These are phyloP conservation scores for Zosterops lateralis DNA, from an alignment of 2,113 vertebrate species.

Conservation along the genomic window DNA sequence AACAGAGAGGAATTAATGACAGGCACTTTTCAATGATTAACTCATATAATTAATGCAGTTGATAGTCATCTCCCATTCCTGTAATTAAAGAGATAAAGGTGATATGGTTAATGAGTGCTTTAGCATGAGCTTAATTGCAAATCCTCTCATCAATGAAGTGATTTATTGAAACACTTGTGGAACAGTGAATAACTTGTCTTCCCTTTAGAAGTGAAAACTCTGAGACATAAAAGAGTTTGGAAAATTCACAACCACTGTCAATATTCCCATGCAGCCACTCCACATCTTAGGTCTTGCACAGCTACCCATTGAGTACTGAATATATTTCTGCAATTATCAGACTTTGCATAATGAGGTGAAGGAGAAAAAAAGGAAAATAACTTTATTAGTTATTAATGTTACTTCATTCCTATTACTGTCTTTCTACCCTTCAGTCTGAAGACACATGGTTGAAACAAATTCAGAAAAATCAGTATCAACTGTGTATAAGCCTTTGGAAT, in stretches of 20 bases:
- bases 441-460: neutral
- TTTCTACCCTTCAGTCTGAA: neutral
- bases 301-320: neutral
- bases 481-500: neutral
- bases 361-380: neutral
- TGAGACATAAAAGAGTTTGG: neutral
- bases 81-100: constrained; percentile 39
- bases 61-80: neutral
- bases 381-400: neutral
- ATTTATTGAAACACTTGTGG: neutral
- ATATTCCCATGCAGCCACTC: neutral
- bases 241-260: constrained; percentile 10
- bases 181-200: constrained; percentile 5
- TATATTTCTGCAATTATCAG: neutral
- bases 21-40: constrained; percentile 27
- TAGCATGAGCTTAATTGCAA: constrained; percentile 28
- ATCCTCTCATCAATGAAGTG: constrained; percentile 14
- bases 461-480: neutral
- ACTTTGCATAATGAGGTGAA: neutral
- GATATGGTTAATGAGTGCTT: constrained; percentile 25
- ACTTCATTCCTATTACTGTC: neutral
- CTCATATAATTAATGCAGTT: neutral
- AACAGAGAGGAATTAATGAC: neutral
- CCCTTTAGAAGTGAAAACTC: neutral
- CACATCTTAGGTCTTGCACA: neutral